phyloP scores from a whole-genome alignment of 92 coral and sea anemone species.

The Zoanthus gigantus region DNA sequence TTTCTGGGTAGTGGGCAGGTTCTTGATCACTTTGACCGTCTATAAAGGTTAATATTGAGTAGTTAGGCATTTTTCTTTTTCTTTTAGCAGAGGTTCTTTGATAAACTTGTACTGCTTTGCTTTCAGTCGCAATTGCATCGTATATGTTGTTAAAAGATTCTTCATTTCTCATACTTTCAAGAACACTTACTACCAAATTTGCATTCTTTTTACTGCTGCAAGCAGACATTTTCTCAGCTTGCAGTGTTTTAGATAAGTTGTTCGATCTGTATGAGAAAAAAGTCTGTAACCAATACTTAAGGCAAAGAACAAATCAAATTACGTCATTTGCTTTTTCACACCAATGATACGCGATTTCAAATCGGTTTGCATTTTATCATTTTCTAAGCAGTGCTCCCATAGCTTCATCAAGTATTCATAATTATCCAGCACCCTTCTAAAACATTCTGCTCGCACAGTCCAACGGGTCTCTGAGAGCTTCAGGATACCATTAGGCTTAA shows the following conservation, averaged over 20 bases:
- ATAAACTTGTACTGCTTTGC: slow-evolving; percentile 53
- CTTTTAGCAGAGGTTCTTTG: slow-evolving; percentile 58
- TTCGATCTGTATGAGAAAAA: slow-evolving; percentile 34
- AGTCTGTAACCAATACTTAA: slow-evolving; percentile 33
- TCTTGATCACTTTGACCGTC: slow-evolving; percentile 36
- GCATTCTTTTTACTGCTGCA: slow-evolving; percentile 18
- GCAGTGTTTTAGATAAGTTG: slow-evolving; percentile 32
- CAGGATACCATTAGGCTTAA: slow-evolving; percentile 14
- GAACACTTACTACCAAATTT: slow-evolving; percentile 19
- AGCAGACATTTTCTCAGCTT: slow-evolving; percentile 29
- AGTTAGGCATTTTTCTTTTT: slow-evolving; percentile 46
- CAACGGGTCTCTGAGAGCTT: slow-evolving; percentile 27
- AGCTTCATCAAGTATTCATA: slow-evolving; percentile 39
- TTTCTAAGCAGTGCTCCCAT: slow-evolving; percentile 56
- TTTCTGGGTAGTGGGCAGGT: slow-evolving; percentile 46
- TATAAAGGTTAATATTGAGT: slow-evolving; percentile 32
- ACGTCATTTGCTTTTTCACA: slow-evolving; percentile 59
- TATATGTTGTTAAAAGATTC: slow-evolving; percentile 24
- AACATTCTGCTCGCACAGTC: slow-evolving; percentile 28
- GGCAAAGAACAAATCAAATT: slow-evolving; percentile 49
- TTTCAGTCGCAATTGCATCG: slow-evolving; percentile 43
- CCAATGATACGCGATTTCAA: slow-evolving; percentile 58
- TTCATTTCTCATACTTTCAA: slow-evolving; percentile 34
- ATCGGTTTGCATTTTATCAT: slow-evolving; percentile 43
- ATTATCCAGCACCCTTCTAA: slow-evolving; percentile 14